A percentile compares a stretch with the other conserved stretches of the same genome.
Conservation (phyloP, 2,797 vertebrate genomes). For the Mus spretus region DNA sequence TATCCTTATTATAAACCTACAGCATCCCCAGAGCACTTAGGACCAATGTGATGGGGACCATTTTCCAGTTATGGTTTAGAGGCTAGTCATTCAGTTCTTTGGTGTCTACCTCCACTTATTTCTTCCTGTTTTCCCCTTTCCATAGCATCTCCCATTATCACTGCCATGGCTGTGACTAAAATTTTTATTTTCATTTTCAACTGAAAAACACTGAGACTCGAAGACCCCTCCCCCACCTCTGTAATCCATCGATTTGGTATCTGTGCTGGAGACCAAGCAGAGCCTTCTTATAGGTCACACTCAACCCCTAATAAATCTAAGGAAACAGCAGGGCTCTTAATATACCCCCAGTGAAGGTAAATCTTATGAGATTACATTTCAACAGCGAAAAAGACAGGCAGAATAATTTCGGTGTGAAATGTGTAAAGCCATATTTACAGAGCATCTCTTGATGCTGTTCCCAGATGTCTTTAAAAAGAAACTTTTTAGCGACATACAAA, state of each 20-base stretch:
- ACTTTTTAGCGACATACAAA: constrained; percentile 89
- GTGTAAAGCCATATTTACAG: constrained; percentile 81
- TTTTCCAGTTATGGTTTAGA: constrained; percentile 29
- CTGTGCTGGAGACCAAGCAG: constrained; percentile 64
- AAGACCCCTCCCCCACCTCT: not conserved
- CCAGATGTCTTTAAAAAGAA: constrained; percentile 89
- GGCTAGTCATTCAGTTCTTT: not conserved
- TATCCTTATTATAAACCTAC: constrained; percentile 56
- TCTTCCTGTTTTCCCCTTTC: not conserved
- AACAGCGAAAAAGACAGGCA: constrained; percentile 76
- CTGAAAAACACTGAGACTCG: constrained; percentile 46
- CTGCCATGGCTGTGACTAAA: constrained; percentile 19
- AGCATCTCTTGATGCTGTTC: constrained; percentile 86
- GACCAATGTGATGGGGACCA: not conserved
- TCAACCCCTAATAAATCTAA: constrained; percentile 61
- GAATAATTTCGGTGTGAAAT: constrained; percentile 81
- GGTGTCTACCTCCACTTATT: not conserved
- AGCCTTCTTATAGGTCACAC: constrained; percentile 41
- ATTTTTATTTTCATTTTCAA: constrained; percentile 65
- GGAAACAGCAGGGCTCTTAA: constrained; percentile 59
- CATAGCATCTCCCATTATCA: not conserved
- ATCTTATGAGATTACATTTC: constrained; percentile 79
- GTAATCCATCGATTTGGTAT: constrained; percentile 10
- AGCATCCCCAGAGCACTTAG: not conserved
- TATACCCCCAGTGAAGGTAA: constrained; percentile 74